Evolutionary conservation across 2,888 invertebrate species (phyloP).

Genomic region (Sarcophaga caerulescens): DNA sequence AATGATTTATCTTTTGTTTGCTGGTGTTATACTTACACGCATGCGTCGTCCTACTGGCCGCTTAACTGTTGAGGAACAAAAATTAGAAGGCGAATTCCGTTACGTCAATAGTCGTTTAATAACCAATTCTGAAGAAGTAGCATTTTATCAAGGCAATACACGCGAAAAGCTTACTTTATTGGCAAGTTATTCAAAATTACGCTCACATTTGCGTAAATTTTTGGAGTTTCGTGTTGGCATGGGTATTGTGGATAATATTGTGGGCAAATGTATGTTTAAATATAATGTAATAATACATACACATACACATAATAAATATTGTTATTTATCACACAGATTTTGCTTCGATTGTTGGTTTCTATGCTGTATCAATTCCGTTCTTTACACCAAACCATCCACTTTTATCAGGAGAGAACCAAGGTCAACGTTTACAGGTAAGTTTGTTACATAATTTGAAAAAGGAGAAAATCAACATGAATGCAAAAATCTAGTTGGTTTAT

Average conservation of each 20-base stretch:
- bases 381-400: constrained; percentile 88
- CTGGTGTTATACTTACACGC: constrained; percentile 93
- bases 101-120: constrained; percentile 98
- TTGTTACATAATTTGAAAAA: constrained; percentile 2
- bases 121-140: constrained; percentile 95
- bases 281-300: neutral
- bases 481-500: too few relatives aligned
- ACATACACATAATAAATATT: neutral
- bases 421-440: constrained; percentile 89
- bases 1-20: constrained; percentile 92
- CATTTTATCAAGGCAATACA: constrained; percentile 89
- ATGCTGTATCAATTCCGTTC: constrained; percentile 97
- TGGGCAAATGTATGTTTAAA: constrained; percentile 92
- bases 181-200: constrained; percentile 94
- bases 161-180: constrained; percentile 94
- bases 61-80: constrained; percentile 96
- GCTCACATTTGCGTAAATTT: constrained; percentile 91
- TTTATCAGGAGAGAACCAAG: constrained; percentile 85
- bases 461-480: too few relatives aligned
- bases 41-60: constrained; percentile 92
- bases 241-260: constrained; percentile 97
- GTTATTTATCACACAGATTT: constrained; percentile 84
- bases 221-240: constrained; percentile 94
- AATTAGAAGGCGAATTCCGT: constrained; percentile 98
- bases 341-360: constrained; percentile 98